phyloP scores from a whole-genome alignment of 2,888 invertebrate species.

The Merodon equestris region DNA sequence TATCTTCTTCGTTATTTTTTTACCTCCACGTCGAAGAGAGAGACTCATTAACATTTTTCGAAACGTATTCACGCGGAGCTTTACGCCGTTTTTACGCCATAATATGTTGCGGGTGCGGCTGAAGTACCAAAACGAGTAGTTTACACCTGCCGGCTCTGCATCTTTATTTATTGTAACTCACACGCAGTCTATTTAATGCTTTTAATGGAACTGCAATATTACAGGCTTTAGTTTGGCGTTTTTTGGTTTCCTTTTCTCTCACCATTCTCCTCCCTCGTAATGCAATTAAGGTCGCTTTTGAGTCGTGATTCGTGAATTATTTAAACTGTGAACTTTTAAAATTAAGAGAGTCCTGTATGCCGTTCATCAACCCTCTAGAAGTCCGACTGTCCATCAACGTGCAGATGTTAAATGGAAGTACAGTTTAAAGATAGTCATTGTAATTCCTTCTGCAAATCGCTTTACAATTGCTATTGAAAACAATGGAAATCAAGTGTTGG shows the following conservation, averaged over 20 bases:
- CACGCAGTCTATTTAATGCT: constrained; percentile 14
- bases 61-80: constrained; percentile 19
- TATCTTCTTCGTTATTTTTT: constrained; percentile 61
- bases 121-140: constrained; percentile 29
- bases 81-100: constrained; percentile 5
- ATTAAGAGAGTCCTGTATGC: neutral
- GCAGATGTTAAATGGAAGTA: no score
- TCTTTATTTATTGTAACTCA: neutral
- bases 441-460: no score
- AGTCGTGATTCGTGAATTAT: neutral
- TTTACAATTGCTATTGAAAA: no score
- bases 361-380: no score
- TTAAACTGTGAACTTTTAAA: no score
- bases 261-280: neutral
- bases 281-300: constrained; percentile 29
- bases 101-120: neutral
- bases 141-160: constrained; percentile 4
- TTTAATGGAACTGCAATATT: constrained; percentile 37
- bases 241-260: constrained; percentile 4
- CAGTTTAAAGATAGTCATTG: no score
- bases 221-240: neutral
- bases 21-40: constrained; percentile 35
- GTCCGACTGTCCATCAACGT: no score
- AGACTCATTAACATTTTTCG: constrained; percentile 65
- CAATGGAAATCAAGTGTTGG: no score